phyloP scores from a whole-genome alignment of 2,888 invertebrate genomes.

The Rhamphomyia laevipes region DNA sequence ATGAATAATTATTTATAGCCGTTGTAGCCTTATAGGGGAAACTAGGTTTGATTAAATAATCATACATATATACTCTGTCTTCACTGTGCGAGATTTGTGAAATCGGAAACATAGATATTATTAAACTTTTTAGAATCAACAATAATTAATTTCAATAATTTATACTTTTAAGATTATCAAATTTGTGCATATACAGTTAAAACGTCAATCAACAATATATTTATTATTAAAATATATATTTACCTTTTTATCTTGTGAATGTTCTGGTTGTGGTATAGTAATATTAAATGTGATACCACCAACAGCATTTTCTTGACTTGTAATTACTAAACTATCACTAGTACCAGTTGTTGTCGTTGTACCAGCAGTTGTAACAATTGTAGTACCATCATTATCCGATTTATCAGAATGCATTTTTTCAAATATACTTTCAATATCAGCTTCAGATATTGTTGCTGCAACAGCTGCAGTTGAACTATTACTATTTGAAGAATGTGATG shows the following conservation, averaged over 20 bases:
- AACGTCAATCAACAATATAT: no score
- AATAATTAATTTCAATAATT: no score
- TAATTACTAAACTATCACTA: conserved; percentile 34
- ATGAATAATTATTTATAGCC: no score
- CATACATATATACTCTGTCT: no score
- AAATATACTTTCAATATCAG: conserved; percentile 38
- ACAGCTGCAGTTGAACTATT: neutral
- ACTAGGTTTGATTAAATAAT: no score
- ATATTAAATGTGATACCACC: conserved; percentile 37
- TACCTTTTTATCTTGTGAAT: conserved; percentile 15
- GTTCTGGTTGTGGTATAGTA: conserved; percentile 35
- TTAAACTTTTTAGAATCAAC: no score
- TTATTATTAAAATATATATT: conserved; percentile 6
- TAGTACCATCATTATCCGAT: conserved; percentile 20
- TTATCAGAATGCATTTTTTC: conserved; percentile 40
- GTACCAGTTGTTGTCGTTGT: conserved; percentile 12
- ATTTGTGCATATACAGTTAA: no score
- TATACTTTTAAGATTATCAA: no score
- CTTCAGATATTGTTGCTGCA: conserved; percentile 22
- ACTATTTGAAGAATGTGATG: neutral
- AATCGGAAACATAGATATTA: no score
- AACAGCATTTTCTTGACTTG: conserved; percentile 35
- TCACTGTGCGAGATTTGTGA: no score
- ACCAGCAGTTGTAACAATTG: conserved; percentile 8
- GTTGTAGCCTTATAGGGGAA: no score